These are phyloP conservation scores for Pachycephus smyrnensis DNA, from an alignment of 2,888 invertebrate genomes.

Conservation along the genomic window DNA sequence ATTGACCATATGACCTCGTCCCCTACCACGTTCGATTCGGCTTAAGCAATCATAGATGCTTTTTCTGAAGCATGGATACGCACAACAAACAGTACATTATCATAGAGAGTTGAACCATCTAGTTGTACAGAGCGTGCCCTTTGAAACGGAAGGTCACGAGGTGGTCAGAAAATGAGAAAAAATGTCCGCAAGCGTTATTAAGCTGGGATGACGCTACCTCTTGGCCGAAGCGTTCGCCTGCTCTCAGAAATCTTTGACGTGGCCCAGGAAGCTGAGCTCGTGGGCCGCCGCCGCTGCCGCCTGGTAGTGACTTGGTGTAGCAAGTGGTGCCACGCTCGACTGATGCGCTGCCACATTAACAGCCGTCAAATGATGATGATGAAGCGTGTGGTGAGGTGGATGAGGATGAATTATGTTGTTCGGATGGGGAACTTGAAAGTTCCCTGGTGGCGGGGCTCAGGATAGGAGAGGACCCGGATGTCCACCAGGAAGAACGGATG, in stretches of 20 bases:
- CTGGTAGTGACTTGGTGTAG: conserved; percentile 60
- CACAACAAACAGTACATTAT: too few relatives aligned
- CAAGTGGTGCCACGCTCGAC: conserved; percentile 51
- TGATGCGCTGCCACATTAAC: conserved; percentile 57
- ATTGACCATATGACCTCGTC: too few relatives aligned
- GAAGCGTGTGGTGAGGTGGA: conserved; percentile 52
- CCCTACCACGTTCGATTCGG: too few relatives aligned
- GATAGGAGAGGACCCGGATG: conserved; percentile 65
- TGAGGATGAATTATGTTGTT: conserved; percentile 62
- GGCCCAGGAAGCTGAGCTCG: conserved; percentile 62
- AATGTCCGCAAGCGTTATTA: background rate
- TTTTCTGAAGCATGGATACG: too few relatives aligned
- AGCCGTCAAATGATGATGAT: conserved; percentile 58
- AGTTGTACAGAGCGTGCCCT: too few relatives aligned
- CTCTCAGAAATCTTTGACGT: conserved; percentile 65
- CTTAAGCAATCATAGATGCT: too few relatives aligned
- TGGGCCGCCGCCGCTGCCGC: conserved; percentile 37
- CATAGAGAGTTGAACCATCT: too few relatives aligned
- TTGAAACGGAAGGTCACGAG: too few relatives aligned
- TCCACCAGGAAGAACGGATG: conserved; percentile 61
- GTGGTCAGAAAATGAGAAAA: background rate
- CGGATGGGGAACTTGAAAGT: conserved; percentile 66
- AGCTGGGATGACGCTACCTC: conserved; percentile 49
- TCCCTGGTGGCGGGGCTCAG: conserved; percentile 68
- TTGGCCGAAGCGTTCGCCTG: conserved; percentile 53